Base-by-base conservation (phyloP, 2,888 invertebrate species). In the Papilio elwesi region DNA sequence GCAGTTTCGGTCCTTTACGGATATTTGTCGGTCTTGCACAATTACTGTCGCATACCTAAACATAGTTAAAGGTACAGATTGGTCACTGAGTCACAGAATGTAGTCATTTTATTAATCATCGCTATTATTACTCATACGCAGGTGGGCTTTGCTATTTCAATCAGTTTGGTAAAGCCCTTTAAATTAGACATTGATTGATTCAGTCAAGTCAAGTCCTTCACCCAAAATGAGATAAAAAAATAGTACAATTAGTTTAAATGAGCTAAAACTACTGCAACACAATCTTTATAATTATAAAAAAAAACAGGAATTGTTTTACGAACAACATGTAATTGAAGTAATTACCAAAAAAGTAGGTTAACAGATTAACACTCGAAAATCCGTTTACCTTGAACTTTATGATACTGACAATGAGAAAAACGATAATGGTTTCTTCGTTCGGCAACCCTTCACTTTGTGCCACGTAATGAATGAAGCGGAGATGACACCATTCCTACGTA, bases 391-490 rank as follows among this genome's bases (percentile, higher is more conserved):
- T 89, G 89, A 89, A 86, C 89, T 90, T 90, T 89, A 81, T 72
- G 36, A 76, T 79, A 77, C 81, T 80, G 84, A 84, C 87, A 87
- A 86, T 89, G 89, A 90, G 87, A 85, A 87, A 87, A 88, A 85
- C 86, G 80, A 79, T 87, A 86, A 88, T 85, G 83, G 84, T 79
- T 9, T 43, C 80, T 83, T 82, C 83, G 82, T 83, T 82, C 83
- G 82, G 81, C 82, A 85, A 87, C 89, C 90, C 89, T 90, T 90
- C 89, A 90, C 90, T 89, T 86, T 77, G 78, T 76, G 74, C 26
- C 76, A 75, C 76, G 76, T 81, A 81, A 81, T 80, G 78, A 70
- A 73, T 70, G 73, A 80, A 82, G 78, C 82, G 74, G 51, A 81
- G 87, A 87, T 84, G 86, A 83, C 87, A 87, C 85, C 84, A 83